Conservation (phyloP, 2,113 vertebrate species). For the Monopterus albus region DNA sequence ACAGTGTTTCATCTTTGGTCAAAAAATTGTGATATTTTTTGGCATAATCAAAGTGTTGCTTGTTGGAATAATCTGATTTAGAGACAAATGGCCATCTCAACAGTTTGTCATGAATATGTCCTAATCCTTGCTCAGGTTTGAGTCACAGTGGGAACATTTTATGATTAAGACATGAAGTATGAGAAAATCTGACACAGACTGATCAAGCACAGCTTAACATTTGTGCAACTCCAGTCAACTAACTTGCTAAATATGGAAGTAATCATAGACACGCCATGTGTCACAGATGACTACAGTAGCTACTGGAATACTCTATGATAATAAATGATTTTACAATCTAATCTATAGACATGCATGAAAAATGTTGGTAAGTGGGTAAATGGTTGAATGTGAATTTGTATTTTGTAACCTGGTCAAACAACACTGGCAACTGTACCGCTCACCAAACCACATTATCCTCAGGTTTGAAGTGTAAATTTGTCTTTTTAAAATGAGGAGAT, state of each 20-base stretch:
- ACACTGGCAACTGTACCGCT: neutral
- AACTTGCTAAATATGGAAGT: constrained; percentile 43
- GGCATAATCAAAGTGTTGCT: neutral
- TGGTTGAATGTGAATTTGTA: constrained; percentile 20
- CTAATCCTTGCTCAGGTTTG: neutral
- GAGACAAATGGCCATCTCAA: neutral
- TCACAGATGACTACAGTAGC: constrained; percentile 26
- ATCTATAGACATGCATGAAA: constrained; percentile 21
- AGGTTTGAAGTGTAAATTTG: constrained; percentile 72
- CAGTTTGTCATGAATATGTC: neutral
- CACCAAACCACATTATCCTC: constrained; percentile 4
- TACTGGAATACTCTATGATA: constrained; percentile 34
- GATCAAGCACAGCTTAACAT: constrained; percentile 30
- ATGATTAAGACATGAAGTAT: constrained; percentile 21
- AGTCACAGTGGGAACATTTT: constrained; percentile 18
- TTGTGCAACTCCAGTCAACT: constrained; percentile 29
- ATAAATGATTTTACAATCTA: constrained; percentile 29
- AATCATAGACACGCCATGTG: constrained; percentile 14
- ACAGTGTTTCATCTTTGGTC: neutral
- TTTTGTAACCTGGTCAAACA: constrained; percentile 51
- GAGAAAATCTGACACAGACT: constrained; percentile 25
- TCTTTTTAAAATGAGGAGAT: constrained; percentile 59
- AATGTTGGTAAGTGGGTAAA: neutral
- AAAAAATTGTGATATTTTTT: neutral
- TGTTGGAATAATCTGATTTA: constrained; percentile 3